Evolutionary conservation across 2,113 vertebrate species (phyloP).

Genomic region (Tyrannus savana): DNA sequence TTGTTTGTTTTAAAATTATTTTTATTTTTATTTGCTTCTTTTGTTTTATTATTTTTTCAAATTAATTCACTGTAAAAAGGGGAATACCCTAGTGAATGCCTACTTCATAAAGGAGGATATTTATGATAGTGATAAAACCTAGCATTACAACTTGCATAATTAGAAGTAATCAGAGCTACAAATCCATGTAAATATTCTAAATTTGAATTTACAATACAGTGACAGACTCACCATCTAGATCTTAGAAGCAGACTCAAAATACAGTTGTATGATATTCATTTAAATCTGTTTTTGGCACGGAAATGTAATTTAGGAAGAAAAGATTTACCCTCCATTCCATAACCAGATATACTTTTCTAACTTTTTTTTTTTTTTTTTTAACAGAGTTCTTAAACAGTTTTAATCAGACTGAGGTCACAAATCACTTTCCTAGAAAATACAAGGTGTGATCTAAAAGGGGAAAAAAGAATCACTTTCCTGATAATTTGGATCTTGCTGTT

Average conservation of each 20-base stretch:
- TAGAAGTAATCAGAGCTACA: background rate
- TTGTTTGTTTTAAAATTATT: background rate
- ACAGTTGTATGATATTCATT: background rate
- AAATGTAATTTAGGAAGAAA: background rate
- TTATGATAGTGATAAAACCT: background rate
- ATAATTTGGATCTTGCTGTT: slow-evolving; percentile 17
- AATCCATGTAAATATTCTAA: background rate
- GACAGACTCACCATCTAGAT: background rate
- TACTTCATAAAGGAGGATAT: background rate
- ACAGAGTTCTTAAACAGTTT: background rate
- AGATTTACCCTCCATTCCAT: background rate
- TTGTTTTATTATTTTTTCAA: background rate
- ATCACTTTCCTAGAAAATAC: background rate
- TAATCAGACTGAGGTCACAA: background rate
- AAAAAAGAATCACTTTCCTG: background rate
- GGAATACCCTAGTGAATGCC: background rate
- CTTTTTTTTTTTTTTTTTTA: background rate
- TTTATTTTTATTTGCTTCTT: background rate
- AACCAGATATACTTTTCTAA: background rate
- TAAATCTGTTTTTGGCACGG: background rate
- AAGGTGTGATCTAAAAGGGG: background rate
- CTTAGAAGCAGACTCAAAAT: background rate
- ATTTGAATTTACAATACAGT: background rate
- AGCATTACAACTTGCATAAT: background rate
- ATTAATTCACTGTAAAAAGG: background rate